phyloP scores from a whole-genome alignment of 2,888 invertebrate genomes.

The Cataglyphis albicans region DNA sequence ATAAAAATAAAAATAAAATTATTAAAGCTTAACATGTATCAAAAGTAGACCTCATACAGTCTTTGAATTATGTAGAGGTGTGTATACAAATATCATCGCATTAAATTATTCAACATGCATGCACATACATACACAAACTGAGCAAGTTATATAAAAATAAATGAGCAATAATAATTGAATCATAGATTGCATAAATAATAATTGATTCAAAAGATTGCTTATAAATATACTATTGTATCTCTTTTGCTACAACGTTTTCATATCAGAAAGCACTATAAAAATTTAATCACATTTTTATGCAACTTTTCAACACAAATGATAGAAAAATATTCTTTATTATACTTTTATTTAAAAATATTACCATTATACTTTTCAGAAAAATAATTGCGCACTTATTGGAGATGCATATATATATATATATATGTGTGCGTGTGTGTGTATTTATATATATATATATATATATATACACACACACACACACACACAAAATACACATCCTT shows the following conservation, averaged over 20 bases:
- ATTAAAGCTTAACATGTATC: conserved; percentile 18
- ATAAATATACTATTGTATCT: conserved; percentile 70
- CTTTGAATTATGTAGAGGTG: background rate
- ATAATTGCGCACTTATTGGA: background rate
- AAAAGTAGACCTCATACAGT: conserved; percentile 23
- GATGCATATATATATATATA: no score
- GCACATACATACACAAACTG: background rate
- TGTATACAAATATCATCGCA: background rate
- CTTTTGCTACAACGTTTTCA: background rate
- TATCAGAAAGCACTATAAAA: background rate
- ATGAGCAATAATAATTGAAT: conserved; percentile 17
- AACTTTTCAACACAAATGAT: no score
- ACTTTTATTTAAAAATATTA: no score
- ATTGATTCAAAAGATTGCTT: conserved; percentile 63
- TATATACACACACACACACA: background rate
- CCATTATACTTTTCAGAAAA: background rate
- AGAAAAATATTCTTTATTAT: no score
- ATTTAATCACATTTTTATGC: no score
- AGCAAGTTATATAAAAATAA: background rate
- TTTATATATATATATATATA: background rate
- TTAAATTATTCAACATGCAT: conserved; percentile 10
- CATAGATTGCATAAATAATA: conserved; percentile 1
- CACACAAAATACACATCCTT: background rate
- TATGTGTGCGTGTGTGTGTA: no score
- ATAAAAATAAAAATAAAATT: conserved; percentile 31